Evolutionary conservation across 1,140 invertebrate genomes (phyloP).

Genomic region (Ruditapes philippinarum): DNA sequence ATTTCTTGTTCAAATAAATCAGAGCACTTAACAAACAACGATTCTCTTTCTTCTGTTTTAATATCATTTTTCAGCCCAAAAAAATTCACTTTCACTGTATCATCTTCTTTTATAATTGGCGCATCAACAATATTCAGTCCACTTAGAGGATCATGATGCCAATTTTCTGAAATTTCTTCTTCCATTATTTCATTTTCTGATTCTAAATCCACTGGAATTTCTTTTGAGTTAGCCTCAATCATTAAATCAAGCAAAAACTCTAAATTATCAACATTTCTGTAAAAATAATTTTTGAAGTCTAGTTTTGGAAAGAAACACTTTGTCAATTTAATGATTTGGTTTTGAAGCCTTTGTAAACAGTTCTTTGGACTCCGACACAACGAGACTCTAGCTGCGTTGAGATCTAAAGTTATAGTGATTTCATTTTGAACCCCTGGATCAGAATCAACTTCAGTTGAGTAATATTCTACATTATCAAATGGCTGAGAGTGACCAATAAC

Average conservation of each 20-base stretch:
- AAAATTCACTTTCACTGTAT: slow-evolving; percentile 32
- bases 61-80: background rate
- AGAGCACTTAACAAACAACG: slow-evolving; percentile 15
- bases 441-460: background rate
- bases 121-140: background rate
- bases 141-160: background rate
- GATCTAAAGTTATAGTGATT: slow-evolving; percentile 60
- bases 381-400: slow-evolving; percentile 48
- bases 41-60: slow-evolving; percentile 14
- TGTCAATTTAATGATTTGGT: slow-evolving; percentile 26
- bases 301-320: slow-evolving; percentile 24
- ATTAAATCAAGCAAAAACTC: slow-evolving; percentile 59
- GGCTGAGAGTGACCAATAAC: background rate
- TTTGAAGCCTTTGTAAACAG: slow-evolving; percentile 44
- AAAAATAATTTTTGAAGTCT: slow-evolving; percentile 52
- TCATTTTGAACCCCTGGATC: slow-evolving; percentile 43
- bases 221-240: slow-evolving; percentile 26
- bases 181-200: background rate
- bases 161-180: background rate
- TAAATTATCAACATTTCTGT: slow-evolving; percentile 59
- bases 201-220: background rate
- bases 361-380: slow-evolving; percentile 51
- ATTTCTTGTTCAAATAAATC: slow-evolving; percentile 63
- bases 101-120: slow-evolving; percentile 28
- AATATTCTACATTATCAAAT: slow-evolving; percentile 3